These are phyloP conservation scores for Astropecten irregularis DNA, from an alignment of 53 echinoderm and acorn worm species.

Conservation along the genomic window DNA sequence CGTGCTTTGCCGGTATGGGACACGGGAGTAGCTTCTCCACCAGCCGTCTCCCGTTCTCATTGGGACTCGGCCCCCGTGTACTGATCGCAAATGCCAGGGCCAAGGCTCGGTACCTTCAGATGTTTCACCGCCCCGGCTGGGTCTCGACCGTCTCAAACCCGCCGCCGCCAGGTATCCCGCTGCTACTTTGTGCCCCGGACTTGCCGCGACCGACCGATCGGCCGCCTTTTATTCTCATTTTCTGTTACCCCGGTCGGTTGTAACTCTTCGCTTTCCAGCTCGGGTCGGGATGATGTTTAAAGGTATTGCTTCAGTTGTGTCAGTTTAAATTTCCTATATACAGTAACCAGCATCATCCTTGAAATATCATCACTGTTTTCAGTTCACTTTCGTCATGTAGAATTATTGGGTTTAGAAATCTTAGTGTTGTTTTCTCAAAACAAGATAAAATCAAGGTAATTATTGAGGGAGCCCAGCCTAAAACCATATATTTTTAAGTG, in stretches of 20 bases:
- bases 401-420: no score
- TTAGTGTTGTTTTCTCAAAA: no score
- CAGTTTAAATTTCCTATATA: neutral
- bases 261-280: neutral
- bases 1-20: no score
- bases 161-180: slow-evolving; percentile 40
- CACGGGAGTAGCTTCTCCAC: neutral
- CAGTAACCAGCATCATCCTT: neutral
- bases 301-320: neutral
- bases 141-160: neutral
- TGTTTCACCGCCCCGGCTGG: slow-evolving; percentile 49
- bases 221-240: neutral
- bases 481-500: no score
- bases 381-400: no score
- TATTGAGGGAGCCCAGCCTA: no score
- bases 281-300: neutral
- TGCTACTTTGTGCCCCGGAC: slow-evolving; percentile 41
- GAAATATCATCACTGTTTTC: neutral
- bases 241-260: neutral
- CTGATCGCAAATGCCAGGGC: slow-evolving; percentile 24
- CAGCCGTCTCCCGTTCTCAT: neutral
- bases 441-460: no score
- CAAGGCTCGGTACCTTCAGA: neutral
- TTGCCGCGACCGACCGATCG: slow-evolving; percentile 26
- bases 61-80: neutral